Conservation (phyloP, 2,797 vertebrate genomes). For the Falco biarmicus region DNA sequence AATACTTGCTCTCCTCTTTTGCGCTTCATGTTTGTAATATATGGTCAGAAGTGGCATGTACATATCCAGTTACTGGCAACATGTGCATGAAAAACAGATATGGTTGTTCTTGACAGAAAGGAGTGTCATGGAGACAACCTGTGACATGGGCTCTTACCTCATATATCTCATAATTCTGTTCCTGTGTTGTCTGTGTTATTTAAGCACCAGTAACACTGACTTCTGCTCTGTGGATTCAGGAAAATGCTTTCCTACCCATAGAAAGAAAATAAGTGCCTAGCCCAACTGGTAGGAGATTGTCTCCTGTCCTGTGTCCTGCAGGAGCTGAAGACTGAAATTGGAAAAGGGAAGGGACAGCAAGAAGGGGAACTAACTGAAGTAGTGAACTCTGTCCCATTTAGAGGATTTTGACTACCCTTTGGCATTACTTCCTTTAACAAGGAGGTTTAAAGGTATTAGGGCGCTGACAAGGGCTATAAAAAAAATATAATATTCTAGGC, state of each 20-base stretch:
- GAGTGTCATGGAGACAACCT: background rate
- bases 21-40: background rate
- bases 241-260: background rate
- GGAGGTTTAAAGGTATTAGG: conserved; percentile 9
- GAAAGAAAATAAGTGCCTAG: background rate
- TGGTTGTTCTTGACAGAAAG: background rate
- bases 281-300: background rate
- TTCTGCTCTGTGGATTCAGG: background rate
- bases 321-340: background rate
- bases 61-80: background rate
- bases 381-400: background rate
- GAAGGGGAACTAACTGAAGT: background rate
- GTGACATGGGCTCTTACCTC: background rate
- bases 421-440: conserved; percentile 26
- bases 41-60: background rate
- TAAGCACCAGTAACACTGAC: background rate
- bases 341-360: background rate
- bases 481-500: background rate
- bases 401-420: conserved; percentile 34
- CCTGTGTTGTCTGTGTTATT: background rate
- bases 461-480: background rate
- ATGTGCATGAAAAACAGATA: background rate
- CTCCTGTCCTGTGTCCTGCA: background rate
- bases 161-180: background rate
- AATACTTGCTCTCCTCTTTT: background rate